Evolutionary conservation across 2,888 invertebrate genomes (phyloP).

Genomic region (Cylloceria caligata): DNA sequence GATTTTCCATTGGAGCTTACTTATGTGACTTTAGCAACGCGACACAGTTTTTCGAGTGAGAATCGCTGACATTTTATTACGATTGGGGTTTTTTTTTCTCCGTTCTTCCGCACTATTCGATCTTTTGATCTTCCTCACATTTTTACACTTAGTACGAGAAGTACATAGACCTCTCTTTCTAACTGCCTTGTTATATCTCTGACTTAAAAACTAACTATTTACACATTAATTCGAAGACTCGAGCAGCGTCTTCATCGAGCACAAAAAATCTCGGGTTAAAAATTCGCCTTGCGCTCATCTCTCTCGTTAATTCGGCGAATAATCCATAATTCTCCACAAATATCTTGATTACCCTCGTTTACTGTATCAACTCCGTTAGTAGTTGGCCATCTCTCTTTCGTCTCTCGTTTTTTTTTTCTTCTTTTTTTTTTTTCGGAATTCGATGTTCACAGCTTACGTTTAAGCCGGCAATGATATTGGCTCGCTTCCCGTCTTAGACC

Average conservation of each 20-base stretch:
- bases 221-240: slow-evolving; percentile 28
- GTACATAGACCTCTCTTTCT: not conserved
- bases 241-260: slow-evolving; percentile 9
- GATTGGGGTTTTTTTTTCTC: slow-evolving; percentile 6
- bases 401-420: not conserved
- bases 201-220: slow-evolving; percentile 5
- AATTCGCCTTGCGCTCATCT: slow-evolving; percentile 1
- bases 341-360: not conserved
- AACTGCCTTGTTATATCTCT: not conserved
- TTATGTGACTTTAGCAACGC: not conserved
- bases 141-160: slow-evolving; percentile 3
- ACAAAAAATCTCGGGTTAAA: slow-evolving; percentile 21
- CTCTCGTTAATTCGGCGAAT: not conserved
- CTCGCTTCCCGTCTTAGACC: slow-evolving; percentile 37
- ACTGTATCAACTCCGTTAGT: not conserved
- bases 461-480: slow-evolving; percentile 1
- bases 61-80: not conserved
- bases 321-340: not conserved
- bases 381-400: not conserved
- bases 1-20: not conserved
- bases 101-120: not conserved
- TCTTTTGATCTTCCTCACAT: slow-evolving; percentile 25
- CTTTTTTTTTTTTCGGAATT: not conserved
- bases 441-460: not conserved
- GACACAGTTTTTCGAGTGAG: not conserved